These are phyloP conservation scores for Saccostrea glomerata DNA, from an alignment of 1,140 invertebrate genomes.

Conservation along the genomic window DNA sequence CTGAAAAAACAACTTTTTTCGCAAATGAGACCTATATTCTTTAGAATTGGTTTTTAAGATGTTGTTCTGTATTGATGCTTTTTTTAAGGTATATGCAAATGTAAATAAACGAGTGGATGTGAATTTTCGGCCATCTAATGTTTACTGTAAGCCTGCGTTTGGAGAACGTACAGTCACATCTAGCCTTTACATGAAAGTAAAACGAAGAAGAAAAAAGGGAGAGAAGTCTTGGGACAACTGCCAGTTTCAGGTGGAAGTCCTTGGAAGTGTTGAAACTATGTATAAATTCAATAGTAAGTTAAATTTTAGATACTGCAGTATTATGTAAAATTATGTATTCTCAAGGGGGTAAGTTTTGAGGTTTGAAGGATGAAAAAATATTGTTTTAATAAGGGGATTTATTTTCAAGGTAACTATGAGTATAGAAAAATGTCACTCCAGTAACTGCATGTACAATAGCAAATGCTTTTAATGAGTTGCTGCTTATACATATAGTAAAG, in stretches of 20 bases:
- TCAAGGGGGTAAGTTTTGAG: too few relatives aligned
- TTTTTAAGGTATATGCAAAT: constrained; percentile 61
- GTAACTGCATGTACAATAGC: too few relatives aligned
- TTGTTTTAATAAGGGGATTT: too few relatives aligned
- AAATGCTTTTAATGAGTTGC: background rate
- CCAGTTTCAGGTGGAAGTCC: constrained; percentile 80
- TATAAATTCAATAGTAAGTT: constrained; percentile 88
- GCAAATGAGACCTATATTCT: too few relatives aligned
- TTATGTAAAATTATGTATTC: background rate
- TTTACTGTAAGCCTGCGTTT: constrained; percentile 89
- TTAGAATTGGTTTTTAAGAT: too few relatives aligned
- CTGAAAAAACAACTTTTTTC: too few relatives aligned
- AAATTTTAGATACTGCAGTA: background rate
- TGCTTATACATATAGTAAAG: background rate
- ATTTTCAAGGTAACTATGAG: too few relatives aligned
- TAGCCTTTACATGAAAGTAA: constrained; percentile 87
- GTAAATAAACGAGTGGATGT: constrained; percentile 87
- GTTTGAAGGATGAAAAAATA: too few relatives aligned
- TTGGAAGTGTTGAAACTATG: constrained; percentile 85
- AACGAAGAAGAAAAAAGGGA: constrained; percentile 66
- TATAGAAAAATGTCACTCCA: too few relatives aligned
- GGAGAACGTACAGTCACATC: constrained; percentile 80
- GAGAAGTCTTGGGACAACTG: constrained; percentile 60
- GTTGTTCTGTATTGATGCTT: too few relatives aligned
- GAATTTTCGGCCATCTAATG: constrained; percentile 89